A percentile compares a stretch with the other conserved stretches of the same genome.
These are phyloP conservation scores for Drosophila fungiperda DNA, from an alignment of 2,888 invertebrate species.

Conservation along the genomic window DNA sequence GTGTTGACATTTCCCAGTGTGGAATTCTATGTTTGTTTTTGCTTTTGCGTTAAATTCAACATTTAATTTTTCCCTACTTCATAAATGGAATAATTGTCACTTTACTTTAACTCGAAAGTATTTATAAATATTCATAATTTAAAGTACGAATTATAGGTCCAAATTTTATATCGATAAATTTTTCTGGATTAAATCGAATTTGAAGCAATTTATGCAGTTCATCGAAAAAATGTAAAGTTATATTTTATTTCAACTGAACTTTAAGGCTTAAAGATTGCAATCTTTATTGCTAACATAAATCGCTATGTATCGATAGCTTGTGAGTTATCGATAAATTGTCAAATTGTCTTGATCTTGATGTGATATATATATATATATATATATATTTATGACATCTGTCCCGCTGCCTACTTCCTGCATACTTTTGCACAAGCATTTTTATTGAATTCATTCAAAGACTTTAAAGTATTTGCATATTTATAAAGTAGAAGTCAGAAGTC, in stretches of 20 bases:
- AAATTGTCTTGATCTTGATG: background rate
- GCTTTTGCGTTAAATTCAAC: background rate
- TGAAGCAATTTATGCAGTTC: background rate
- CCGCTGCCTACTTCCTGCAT: background rate
- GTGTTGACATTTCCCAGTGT: background rate
- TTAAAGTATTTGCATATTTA: background rate
- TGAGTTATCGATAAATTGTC: background rate
- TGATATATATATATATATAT: background rate
- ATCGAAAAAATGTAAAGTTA: background rate
- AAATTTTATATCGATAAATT: too few species aligned
- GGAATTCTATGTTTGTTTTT: background rate
- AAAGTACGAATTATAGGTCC: background rate
- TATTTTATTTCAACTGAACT: too few species aligned
- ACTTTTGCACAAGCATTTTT: too few species aligned
- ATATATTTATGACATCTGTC: background rate
- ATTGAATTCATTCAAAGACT: background rate
- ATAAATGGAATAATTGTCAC: background rate
- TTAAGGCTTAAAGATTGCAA: background rate
- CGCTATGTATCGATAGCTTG: background rate
- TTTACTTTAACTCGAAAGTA: background rate
- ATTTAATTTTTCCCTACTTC: background rate
- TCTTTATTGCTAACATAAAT: background rate
- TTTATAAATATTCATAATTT: background rate
- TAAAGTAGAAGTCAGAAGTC: background rate
- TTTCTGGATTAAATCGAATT: too few species aligned